Conservation (phyloP, 2,888 invertebrate species). For the Acanthosoma haemorrhoidale region DNA sequence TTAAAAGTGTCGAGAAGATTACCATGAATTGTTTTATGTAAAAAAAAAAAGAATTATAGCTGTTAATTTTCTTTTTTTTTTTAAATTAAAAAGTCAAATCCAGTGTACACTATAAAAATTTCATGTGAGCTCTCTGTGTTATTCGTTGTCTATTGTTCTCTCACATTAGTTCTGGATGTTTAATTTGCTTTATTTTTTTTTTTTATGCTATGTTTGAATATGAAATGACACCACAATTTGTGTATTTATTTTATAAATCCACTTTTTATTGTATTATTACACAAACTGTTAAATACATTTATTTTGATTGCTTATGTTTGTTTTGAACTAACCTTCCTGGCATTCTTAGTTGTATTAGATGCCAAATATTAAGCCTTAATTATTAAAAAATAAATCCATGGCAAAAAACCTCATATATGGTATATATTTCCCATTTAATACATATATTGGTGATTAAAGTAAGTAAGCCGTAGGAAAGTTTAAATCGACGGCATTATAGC, state of each 20-base stretch:
- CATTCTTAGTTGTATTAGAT: too few species aligned
- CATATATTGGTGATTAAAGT: too few species aligned
- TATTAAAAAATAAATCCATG: too few species aligned
- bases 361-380: too few species aligned
- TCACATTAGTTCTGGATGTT: constrained; percentile 23
- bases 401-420: too few species aligned
- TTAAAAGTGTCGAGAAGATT: constrained; percentile 12
- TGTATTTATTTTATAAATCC: constrained; percentile 30
- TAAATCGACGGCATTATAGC: too few species aligned
- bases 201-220: constrained; percentile 17
- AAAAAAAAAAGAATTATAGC: constrained; percentile 23
- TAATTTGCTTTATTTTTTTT: constrained; percentile 18
- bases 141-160: constrained; percentile 15
- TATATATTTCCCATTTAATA: too few species aligned
- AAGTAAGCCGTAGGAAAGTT: too few species aligned
- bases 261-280: constrained; percentile 30
- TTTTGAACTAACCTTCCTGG: background rate
- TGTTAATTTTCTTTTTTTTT: constrained; percentile 18
- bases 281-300: constrained; percentile 30
- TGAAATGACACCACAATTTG: constrained; percentile 25
- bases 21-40: constrained; percentile 26
- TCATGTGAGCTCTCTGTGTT: background rate
- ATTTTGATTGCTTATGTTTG: constrained; percentile 30
- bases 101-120: background rate
- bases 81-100: background rate